Evolutionary conservation across 2,888 invertebrate species (phyloP), one percentile per base, ranked within the genome.

Genomic region (Onthophagus sagittarius): DNA sequence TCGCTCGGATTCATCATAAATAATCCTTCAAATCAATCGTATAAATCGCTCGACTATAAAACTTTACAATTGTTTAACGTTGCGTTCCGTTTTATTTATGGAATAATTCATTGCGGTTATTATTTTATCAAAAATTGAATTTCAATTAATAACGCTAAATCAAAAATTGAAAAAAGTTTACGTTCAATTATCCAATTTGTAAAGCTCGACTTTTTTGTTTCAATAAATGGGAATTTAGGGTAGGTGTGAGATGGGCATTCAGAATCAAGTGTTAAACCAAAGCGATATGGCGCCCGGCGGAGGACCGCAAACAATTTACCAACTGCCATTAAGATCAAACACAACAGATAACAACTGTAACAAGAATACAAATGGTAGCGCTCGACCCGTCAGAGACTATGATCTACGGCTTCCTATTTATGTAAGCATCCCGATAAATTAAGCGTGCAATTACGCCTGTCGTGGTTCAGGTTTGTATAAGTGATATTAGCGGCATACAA

Each of bases 271-370:
- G 71, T 71, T 63, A 33, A 71, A 63, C 71, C 39, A 53, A 53
- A 53, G 39, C 39, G 39, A 53, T 53, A 53, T 53, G 39, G 39
- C 39, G 7, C 71, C 33, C 70, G 70, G 64, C 15, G 65, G 69
- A 63, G 70, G 73, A 75, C 78, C 77, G 78, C 78, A 81, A 84
- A 83, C 83, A 83, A 83, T 83, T 83, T 83, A 80, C 80, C 79
- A 84, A 84, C 82, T 80, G 80, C 82, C 82, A 84, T 84, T 84
- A 83, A 84, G 84, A 84, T 84, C 81, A 81, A 82, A 82, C 81
- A 80, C 80, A 78, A 77, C 76, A 80, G 82, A 82, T 83, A 82
- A 80, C 80, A 79, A 77, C 77, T 75, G 76, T 77, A 79, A 80
- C 81, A 82, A 80, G 81, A 82, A 79, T 81, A 81, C 79, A 79